phyloP scores from a whole-genome alignment of 1,140 invertebrate species.

The Heliconius hermathena region DNA sequence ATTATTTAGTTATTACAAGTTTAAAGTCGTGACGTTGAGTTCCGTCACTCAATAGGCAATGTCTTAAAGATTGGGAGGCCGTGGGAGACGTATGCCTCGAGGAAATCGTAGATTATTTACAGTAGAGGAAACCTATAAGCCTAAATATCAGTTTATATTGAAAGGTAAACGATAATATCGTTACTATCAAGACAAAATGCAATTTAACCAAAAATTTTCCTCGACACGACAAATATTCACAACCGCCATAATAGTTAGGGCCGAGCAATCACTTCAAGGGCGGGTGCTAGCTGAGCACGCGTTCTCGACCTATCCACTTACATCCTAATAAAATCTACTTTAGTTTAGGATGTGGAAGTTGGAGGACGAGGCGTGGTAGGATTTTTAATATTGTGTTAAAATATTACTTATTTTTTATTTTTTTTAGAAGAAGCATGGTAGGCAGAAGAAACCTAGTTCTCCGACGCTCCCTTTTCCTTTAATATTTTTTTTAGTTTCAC shows the following conservation, averaged over 20 bases:
- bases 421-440: no score
- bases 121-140: no score
- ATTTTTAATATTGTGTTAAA: no score
- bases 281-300: slow-evolving; percentile 6
- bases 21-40: not conserved
- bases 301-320: slow-evolving; percentile 10
- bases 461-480: no score
- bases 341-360: not conserved
- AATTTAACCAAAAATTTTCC: not conserved
- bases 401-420: no score
- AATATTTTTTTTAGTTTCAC: no score
- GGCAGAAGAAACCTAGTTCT: no score
- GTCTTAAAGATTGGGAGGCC: no score
- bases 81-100: no score
- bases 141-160: not conserved
- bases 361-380: not conserved
- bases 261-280: slow-evolving; percentile 4
- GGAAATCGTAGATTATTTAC: no score
- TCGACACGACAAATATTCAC: slow-evolving; percentile 1
- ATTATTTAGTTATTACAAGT: no score
- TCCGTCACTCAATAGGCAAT: no score
- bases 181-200: not conserved
- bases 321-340: slow-evolving; percentile 8
- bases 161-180: not conserved
- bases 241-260: not conserved